Base-by-base conservation (phyloP, 2,888 invertebrate species). In the Tolmerus cingulatus region DNA sequence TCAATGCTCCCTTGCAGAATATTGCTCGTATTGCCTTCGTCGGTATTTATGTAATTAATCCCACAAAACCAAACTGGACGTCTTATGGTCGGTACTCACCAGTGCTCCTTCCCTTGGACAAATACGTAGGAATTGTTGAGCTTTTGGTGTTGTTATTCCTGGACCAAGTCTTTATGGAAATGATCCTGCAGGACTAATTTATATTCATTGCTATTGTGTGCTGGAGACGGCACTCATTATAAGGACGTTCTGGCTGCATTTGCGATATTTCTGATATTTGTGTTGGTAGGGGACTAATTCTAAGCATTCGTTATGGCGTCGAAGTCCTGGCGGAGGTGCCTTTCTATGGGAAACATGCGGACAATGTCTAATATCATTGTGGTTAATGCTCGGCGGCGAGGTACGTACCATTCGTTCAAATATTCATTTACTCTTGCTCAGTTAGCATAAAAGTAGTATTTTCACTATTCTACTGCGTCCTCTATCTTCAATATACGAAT, bases 101-200 rank as follows among this genome's bases (percentile, higher is more conserved):
- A 34, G 40, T 7, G 19, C 8, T 19, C 23, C 19, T 57, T 12
- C 23, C 27, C 5, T 7, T 66, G 27, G 9, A 23, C 34, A 51
- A 81, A 81, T 30, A 81, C 40, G 34, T 57, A 37, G 81, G n/a
- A 57, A 81, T 81, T 81, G 81, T 55, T 81, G 30, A 81, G 55
- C 78, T 55, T 55, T 55, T 55, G 30, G 81, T 55, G 55, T 51
- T 55, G 37, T 81, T 81, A 55, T 55, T 51, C 51, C 81, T 55
- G 34, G 23, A 23, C n/a, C 37, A 27, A 81, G 55, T 55, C 81
- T 81, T 81, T 81, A 81, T 81, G 81, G 81, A 81, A 81, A 81
- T 81, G 27, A 81, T 81, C 81, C 81, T 81, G 55, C 55, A 55
- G 55, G 81, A 81, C 81, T 81, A 81, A 81, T 81, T 81, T 81